Conservation (phyloP, 2,888 invertebrate genomes). For the Eilema caniola region DNA sequence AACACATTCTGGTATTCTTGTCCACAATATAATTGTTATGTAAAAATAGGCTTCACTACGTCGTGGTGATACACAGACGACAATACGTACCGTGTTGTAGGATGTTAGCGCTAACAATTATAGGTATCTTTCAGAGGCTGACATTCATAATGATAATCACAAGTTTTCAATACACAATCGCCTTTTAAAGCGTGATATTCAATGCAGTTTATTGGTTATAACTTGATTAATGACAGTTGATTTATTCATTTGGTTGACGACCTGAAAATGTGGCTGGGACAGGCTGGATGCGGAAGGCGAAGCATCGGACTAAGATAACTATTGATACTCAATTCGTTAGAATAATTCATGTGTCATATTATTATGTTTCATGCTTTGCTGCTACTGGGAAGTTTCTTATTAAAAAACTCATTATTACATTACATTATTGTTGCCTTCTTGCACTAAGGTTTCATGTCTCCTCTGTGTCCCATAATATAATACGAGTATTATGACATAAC, state of each 20-base stretch:
- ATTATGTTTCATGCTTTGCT: too few relatives aligned
- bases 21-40: constrained; percentile 56
- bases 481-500: too few relatives aligned
- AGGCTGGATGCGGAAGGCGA: too few relatives aligned
- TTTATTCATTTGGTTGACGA: background rate
- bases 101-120: constrained; percentile 44
- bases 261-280: too few relatives aligned
- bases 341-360: background rate
- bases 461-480: too few relatives aligned
- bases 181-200: constrained; percentile 5
- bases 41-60: constrained; percentile 51
- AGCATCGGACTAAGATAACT: too few relatives aligned
- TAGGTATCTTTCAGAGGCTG: constrained; percentile 4
- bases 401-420: too few relatives aligned
- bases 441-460: too few relatives aligned
- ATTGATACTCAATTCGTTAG: too few relatives aligned
- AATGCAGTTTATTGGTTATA: constrained; percentile 2
- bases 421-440: too few relatives aligned
- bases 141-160: background rate
- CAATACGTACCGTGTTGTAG: constrained; percentile 30
- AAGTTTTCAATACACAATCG: constrained; percentile 13
- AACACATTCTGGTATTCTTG: constrained; percentile 37
- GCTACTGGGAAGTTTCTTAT: too few relatives aligned
- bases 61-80: constrained; percentile 36
- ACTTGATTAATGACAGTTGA: background rate